Evolutionary conservation across 2,113 vertebrate species (phyloP).

Genomic region (Callithrix jacchus): DNA sequence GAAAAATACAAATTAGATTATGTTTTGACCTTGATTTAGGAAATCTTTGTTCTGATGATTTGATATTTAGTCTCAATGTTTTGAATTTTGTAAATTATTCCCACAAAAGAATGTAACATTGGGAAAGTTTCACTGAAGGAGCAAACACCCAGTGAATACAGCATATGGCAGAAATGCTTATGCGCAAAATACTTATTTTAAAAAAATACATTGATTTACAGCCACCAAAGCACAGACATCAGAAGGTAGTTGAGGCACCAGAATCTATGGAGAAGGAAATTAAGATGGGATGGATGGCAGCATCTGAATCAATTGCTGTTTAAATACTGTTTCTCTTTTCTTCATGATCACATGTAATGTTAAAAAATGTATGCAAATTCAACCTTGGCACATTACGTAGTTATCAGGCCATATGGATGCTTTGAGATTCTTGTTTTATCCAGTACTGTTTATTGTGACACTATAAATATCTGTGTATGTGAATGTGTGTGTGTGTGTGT

Average conservation of each 20-base stretch:
- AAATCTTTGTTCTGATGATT: conserved; percentile 18
- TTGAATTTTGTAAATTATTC: neutral
- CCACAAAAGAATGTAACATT: neutral
- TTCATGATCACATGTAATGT: neutral
- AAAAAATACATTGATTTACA: neutral
- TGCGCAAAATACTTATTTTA: neutral
- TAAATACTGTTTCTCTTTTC: neutral
- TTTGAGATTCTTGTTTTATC: conserved; percentile 30
- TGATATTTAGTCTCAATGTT: neutral
- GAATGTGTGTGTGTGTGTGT: neutral
- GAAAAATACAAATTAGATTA: neutral
- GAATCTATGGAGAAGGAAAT: neutral
- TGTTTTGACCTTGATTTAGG: neutral
- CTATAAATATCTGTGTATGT: neutral
- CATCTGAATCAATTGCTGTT: neutral
- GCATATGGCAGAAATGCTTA: neutral
- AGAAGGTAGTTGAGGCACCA: neutral
- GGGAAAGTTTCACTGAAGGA: neutral
- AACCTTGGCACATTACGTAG: neutral
- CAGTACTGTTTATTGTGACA: neutral
- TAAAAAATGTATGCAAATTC: neutral
- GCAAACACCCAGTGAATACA: neutral
- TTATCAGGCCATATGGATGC: neutral
- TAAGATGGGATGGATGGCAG: neutral
- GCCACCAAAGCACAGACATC: neutral